Conservation (phyloP, 2,113 vertebrate genomes). For the Dicentrarchus labrax region DNA sequence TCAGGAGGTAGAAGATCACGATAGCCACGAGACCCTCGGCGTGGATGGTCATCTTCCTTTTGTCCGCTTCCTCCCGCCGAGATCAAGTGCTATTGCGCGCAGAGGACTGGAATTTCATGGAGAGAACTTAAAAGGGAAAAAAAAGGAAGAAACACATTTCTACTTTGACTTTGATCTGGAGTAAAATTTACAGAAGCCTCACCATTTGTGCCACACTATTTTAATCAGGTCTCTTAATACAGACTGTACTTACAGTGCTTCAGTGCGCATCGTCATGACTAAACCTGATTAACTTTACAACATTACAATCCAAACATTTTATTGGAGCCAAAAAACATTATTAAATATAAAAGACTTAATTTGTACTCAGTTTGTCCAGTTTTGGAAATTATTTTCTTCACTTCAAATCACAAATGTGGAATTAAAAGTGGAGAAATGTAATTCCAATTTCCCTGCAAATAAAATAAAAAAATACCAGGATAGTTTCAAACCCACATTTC, state of each 20-base stretch:
- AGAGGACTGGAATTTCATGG: slow-evolving; percentile 82
- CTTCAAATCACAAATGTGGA: background rate
- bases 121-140: slow-evolving; percentile 61
- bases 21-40: slow-evolving; percentile 94
- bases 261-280: background rate
- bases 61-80: slow-evolving; percentile 40
- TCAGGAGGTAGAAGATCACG: slow-evolving; percentile 93
- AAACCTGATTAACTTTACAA: background rate
- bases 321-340: background rate
- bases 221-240: background rate
- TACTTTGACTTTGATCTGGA: background rate
- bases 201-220: background rate
- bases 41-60: slow-evolving; percentile 89
- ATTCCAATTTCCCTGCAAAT: background rate
- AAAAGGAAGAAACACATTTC: background rate
- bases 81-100: slow-evolving; percentile 66
- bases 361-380: background rate
- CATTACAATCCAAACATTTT: background rate
- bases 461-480: background rate
- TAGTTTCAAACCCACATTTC: background rate
- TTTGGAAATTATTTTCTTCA: background rate
- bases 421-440: background rate
- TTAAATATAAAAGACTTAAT: background rate
- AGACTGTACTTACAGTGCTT: background rate
- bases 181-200: background rate